Evolutionary conservation across 2,888 invertebrate species (phyloP).

Genomic region (Amiota mariae): DNA sequence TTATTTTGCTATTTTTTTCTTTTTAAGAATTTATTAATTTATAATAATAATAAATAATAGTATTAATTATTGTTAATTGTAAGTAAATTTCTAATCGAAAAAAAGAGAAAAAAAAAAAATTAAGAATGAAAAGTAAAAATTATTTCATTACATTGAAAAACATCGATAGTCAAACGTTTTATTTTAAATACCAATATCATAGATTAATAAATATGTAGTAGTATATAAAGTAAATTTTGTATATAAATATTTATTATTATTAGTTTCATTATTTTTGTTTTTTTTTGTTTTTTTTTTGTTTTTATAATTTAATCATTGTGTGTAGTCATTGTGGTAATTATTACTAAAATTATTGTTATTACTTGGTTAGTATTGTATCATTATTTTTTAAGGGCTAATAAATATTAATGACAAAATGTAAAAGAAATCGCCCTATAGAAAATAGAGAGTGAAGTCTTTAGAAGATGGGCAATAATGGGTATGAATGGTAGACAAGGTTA

Average conservation of each 20-base stretch:
- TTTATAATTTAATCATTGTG: not conserved
- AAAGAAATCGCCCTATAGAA: too few species aligned
- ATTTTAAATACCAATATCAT: constrained; percentile 56
- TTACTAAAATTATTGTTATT: constrained; percentile 3
- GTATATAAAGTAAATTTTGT: constrained; percentile 41
- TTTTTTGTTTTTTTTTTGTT: not conserved
- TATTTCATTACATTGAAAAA: constrained; percentile 26
- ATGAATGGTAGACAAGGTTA: too few species aligned
- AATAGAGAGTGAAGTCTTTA: too few species aligned
- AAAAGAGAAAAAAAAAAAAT: constrained; percentile 18
- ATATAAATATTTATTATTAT: constrained; percentile 39
- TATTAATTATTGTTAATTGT: not conserved
- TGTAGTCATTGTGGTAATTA: constrained; percentile 9
- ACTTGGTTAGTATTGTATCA: constrained; percentile 2
- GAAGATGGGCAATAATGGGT: too few species aligned
- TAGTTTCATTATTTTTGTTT: constrained; percentile 8
- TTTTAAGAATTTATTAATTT: not conserved
- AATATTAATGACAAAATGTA: constrained; percentile 10
- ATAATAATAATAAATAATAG: too few species aligned
- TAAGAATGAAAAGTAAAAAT: constrained; percentile 24
- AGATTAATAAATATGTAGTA: constrained; percentile 47
- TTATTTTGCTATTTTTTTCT: constrained; percentile 46
- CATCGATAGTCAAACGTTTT: constrained; percentile 61
- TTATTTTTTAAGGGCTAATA: constrained; percentile 13
- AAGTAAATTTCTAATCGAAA: constrained; percentile 25